phyloP scores from a whole-genome alignment of 2,888 invertebrate genomes.

The Orthosia gracilis region DNA sequence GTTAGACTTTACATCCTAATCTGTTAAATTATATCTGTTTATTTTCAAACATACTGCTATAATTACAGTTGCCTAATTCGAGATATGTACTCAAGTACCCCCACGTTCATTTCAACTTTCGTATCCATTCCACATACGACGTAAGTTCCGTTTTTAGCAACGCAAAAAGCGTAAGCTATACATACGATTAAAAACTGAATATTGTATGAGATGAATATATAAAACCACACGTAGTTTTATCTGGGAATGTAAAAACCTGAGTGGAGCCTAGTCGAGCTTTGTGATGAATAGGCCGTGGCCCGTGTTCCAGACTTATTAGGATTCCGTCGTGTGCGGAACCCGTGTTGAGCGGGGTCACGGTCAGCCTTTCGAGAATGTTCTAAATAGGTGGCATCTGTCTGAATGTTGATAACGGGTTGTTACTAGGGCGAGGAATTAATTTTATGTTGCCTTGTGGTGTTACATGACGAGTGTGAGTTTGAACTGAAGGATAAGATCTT shows the following conservation, averaged over 20 bases:
- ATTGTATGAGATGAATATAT: slow-evolving; percentile 56
- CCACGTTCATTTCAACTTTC: neutral
- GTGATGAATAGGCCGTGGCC: slow-evolving; percentile 64
- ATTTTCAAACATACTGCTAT: no score
- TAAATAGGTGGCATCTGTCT: slow-evolving; percentile 47
- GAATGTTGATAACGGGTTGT: slow-evolving; percentile 20
- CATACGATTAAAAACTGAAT: slow-evolving; percentile 58
- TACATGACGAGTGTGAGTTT: neutral
- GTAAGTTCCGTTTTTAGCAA: neutral
- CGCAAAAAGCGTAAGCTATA: slow-evolving; percentile 40
- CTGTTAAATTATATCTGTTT: no score
- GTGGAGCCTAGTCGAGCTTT: slow-evolving; percentile 49
- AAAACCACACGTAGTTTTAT: slow-evolving; percentile 35
- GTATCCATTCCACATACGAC: neutral
- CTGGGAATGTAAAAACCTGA: slow-evolving; percentile 56
- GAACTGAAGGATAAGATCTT: neutral
- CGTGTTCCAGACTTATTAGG: slow-evolving; percentile 63
- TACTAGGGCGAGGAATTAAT: neutral
- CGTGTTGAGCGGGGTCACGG: slow-evolving; percentile 62
- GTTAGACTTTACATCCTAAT: no score
- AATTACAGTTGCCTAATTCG: no score
- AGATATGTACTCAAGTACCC: neutral
- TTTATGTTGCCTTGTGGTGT: slow-evolving; percentile 13
- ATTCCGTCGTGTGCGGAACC: slow-evolving; percentile 58
- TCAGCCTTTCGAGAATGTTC: slow-evolving; percentile 55